A percentile compares a stretch with the other conserved stretches of the same genome.
Evolutionary conservation across 1,140 invertebrate genomes (phyloP).

Genomic region (Coelopa frigida): DNA sequence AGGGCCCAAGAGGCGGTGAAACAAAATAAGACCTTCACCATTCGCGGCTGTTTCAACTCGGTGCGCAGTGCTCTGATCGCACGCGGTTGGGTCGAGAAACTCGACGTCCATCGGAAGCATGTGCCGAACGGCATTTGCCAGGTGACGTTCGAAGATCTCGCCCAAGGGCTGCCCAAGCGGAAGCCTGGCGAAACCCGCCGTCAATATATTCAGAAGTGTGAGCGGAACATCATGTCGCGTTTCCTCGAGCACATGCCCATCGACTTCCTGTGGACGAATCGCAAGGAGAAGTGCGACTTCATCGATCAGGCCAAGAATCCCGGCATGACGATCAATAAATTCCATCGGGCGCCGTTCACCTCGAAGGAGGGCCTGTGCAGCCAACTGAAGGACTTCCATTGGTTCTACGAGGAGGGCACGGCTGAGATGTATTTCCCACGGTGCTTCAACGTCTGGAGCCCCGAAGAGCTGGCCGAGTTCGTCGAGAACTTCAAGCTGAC

Average conservation of each 20-base stretch:
- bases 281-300: conserved; percentile 63
- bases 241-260: conserved; percentile 64
- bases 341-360: conserved; percentile 75
- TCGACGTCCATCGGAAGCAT: conserved; percentile 50
- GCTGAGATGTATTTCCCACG: conserved; percentile 76
- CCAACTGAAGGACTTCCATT: conserved; percentile 78
- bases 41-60: conserved; percentile 45
- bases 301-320: conserved; percentile 43
- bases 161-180: conserved; percentile 37
- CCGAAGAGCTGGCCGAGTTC: conserved; percentile 81
- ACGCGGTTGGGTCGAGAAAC: conserved; percentile 59
- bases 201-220: conserved; percentile 47
- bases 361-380: conserved; percentile 84
- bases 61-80: conserved; percentile 48
- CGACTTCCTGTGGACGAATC: conserved; percentile 82
- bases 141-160: conserved; percentile 38
- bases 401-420: conserved; percentile 77
- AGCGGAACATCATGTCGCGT: conserved; percentile 56
- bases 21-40: conserved; percentile 48
- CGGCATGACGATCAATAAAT: conserved; percentile 47
- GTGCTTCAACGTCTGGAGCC: conserved; percentile 77
- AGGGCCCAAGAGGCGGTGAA: conserved; percentile 48
- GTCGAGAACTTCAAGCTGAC: conserved; percentile 84
- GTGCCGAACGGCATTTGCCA: conserved; percentile 24
- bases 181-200: conserved; percentile 37